These are phyloP conservation scores for Saiga tatarica DNA, from an alignment of 2,113 vertebrate genomes.

Conservation along the genomic window DNA sequence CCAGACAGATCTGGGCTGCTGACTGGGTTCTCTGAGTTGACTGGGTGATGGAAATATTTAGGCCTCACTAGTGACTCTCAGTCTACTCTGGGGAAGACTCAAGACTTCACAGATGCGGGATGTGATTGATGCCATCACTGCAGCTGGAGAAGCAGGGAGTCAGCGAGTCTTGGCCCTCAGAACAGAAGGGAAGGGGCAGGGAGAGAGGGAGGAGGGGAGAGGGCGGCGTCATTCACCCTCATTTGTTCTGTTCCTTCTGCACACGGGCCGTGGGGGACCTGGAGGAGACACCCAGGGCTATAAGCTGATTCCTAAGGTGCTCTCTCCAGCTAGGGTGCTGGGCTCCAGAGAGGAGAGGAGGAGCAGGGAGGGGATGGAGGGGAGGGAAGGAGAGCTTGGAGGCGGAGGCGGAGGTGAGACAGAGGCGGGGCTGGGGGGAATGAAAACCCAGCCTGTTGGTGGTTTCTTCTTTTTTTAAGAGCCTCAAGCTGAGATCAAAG, in stretches of 20 bases:
- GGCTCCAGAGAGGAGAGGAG: background rate
- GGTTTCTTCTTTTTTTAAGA: constrained; percentile 53
- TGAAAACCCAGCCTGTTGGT: constrained; percentile 47
- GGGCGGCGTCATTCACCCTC: background rate
- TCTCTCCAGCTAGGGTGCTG: background rate
- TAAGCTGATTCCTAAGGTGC: background rate
- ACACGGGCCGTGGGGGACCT: background rate
- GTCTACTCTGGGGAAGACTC: background rate
- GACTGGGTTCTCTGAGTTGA: constrained; percentile 39
- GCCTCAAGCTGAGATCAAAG: constrained; percentile 73
- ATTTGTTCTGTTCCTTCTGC: background rate
- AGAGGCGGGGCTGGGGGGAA: background rate
- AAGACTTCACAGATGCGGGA: constrained; percentile 1
- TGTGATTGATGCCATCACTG: constrained; percentile 43
- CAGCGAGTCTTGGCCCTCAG: background rate
- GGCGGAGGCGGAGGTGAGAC: background rate
- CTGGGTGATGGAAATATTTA: constrained; percentile 53
- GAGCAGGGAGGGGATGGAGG: background rate
- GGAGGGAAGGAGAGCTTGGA: background rate
- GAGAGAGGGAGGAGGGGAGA: background rate
- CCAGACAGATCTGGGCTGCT: background rate
- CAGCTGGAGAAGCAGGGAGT: constrained; percentile 1
- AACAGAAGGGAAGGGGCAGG: background rate
- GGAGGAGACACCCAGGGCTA: background rate
- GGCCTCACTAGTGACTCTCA: background rate